Evolutionary conservation across 23 tunicate genomes (phyloP).

Genomic region (Trididemnum miniatum): DNA sequence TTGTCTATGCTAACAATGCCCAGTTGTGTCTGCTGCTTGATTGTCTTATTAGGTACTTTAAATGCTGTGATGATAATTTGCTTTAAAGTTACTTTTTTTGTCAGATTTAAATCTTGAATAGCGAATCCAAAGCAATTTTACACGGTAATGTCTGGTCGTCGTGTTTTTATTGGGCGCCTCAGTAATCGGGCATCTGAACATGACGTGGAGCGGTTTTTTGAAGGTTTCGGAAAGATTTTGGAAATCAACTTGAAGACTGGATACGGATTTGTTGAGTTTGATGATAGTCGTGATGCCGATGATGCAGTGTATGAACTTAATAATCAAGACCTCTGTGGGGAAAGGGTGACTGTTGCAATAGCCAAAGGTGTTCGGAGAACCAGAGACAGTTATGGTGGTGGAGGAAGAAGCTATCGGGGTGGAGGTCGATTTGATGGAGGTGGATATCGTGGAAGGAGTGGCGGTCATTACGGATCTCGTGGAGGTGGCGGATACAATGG

Average conservation of each 20-base stretch:
- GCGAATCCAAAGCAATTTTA: too few relatives aligned
- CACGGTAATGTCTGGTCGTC: slow-evolving; percentile 35
- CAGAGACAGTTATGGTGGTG: slow-evolving; percentile 37
- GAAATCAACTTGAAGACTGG: slow-evolving; percentile 63
- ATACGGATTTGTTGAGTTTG: slow-evolving; percentile 71
- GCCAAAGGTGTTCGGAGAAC: slow-evolving; percentile 60
- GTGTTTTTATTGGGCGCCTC: slow-evolving; percentile 62
- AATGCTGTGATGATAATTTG: too few relatives aligned
- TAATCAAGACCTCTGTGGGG: slow-evolving; percentile 51
- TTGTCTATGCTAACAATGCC: too few relatives aligned
- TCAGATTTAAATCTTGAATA: too few relatives aligned
- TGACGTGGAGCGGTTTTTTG: slow-evolving; percentile 61
- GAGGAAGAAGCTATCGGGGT: slow-evolving; percentile 15
- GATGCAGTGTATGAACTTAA: slow-evolving; percentile 67
- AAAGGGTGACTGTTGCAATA: slow-evolving; percentile 54
- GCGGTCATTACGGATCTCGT: slow-evolving; percentile 21
- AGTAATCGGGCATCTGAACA: slow-evolving; percentile 43
- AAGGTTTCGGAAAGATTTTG: slow-evolving; percentile 55
- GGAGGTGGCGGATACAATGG: slow-evolving; percentile 37
- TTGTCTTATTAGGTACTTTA: too few relatives aligned
- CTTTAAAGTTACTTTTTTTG: too few relatives aligned
- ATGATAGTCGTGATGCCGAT: slow-evolving; percentile 56
- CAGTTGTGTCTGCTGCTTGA: too few relatives aligned
- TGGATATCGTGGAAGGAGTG: slow-evolving; percentile 27
- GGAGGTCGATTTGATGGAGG: slow-evolving; percentile 38